Evolutionary conservation across 2,888 invertebrate genomes (phyloP), one percentile per base, ranked within the genome.

Genomic region (Cheilosia grossa): DNA sequence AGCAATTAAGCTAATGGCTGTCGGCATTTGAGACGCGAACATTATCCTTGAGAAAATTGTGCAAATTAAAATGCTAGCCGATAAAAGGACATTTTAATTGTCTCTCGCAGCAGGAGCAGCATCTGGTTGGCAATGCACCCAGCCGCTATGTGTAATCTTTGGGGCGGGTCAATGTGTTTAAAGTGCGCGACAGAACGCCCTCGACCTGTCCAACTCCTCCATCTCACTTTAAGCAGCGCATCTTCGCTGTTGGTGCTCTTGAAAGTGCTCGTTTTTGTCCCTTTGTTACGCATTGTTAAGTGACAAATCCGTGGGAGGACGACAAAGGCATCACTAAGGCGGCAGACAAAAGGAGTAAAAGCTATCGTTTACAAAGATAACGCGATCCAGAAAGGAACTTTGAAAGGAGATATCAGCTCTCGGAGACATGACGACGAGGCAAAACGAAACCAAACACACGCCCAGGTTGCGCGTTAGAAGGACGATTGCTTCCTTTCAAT

Each of bases 401-500:
- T 17, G 74, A 75, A 59, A 80, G 59, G 70, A 66, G 63, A 64
- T 77, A 67, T 77, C 67, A 69, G 54, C 73, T 66, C 79, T 58
- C 61, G 27, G 58, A 51, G 73, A 67, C 54, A 70, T 51, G 70
- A 64, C 63, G 13, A 63, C 47, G 61, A 21, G 24, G 21, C 15
- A 49, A 40, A 69, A 63, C 51, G 42, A 33, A 33, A 70, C 54
- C 37, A 37, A 83, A 80, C 51, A 72, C 66, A 81, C 85, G 85
- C 85, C 85, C 75, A 85, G 85, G 85, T 81, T 81, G 70, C 7
- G 19, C 1, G 19, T 75, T 81, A 72, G 75, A 85, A 80, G 85
- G 85, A 81, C 85, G 75, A 85, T 81, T 85, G 81, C 72, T 81
- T 81, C 70, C 66, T 66, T 85, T 85, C 85, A 85, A 85, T 85